A percentile compares a stretch with the other conserved stretches of the same genome.
phyloP scores from a whole-genome alignment of 2,797 vertebrate genomes.

The Choloepus didactylus region DNA sequence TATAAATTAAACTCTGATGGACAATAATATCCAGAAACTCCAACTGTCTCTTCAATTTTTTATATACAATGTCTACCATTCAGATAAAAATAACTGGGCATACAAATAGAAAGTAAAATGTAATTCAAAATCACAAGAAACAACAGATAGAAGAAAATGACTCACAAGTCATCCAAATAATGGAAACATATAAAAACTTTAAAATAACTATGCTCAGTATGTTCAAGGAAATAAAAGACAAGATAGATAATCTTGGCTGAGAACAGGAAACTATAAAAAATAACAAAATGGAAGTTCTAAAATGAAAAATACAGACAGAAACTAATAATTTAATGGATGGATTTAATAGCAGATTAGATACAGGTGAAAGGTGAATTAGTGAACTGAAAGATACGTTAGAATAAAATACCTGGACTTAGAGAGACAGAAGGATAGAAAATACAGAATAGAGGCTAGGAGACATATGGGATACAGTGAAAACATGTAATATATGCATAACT shows the following conservation, averaged over 20 bases:
- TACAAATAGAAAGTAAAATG: not conserved
- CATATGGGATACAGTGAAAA: not conserved
- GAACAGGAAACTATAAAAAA: not conserved
- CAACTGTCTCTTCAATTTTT: not conserved
- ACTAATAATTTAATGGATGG: not conserved
- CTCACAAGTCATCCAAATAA: not conserved
- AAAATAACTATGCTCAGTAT: not conserved
- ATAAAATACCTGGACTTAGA: not conserved
- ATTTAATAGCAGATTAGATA: not conserved
- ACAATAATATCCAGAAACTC: not conserved
- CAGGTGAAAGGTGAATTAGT: not conserved
- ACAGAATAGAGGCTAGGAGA: too few relatives aligned
- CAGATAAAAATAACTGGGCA: not conserved
- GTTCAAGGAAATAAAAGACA: constrained; percentile 12
- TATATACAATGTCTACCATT: not conserved
- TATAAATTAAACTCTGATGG: not conserved
- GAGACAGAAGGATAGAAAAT: not conserved
- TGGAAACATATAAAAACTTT: not conserved
- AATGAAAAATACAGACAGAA: not conserved
- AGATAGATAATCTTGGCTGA: not conserved
- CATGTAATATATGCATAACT: not conserved
- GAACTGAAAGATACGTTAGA: not conserved
- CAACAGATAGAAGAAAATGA: not conserved
- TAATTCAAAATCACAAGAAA: not conserved
- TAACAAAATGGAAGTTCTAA: not conserved